phyloP scores from a whole-genome alignment of 2,113 vertebrate species.

The Chloropsis cyanopogon region DNA sequence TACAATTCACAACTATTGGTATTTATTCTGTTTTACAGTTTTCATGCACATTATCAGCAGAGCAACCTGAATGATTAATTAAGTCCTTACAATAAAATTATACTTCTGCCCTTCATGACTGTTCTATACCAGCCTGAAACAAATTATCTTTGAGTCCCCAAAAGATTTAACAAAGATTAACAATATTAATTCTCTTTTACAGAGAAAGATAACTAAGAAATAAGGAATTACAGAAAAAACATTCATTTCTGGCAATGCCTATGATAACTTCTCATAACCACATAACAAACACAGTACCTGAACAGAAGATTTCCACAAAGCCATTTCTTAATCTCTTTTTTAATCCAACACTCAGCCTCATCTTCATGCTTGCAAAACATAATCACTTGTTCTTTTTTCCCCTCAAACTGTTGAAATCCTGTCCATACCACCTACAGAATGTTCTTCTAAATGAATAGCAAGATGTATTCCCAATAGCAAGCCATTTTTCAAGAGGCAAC shows the following conservation, averaged over 20 bases:
- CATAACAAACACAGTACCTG: slow-evolving; percentile 4
- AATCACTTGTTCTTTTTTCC: slow-evolving; percentile 16
- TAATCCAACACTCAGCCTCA: slow-evolving; percentile 56
- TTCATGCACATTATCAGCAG: background rate
- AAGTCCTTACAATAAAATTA: background rate
- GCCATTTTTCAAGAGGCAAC: slow-evolving; percentile 48
- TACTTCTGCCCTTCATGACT: background rate
- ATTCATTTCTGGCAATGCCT: background rate
- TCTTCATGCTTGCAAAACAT: slow-evolving; percentile 56
- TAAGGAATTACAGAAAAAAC: background rate
- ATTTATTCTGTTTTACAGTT: background rate
- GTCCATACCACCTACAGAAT: background rate
- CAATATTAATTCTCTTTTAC: background rate
- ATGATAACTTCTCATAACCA: background rate
- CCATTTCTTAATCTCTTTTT: slow-evolving; percentile 50
- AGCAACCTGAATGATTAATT: background rate
- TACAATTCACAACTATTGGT: background rate
- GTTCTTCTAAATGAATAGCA: slow-evolving; percentile 15
- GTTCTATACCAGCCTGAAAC: background rate
- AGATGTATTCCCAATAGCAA: slow-evolving; percentile 1
- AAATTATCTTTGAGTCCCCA: background rate
- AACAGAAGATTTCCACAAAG: slow-evolving; percentile 39
- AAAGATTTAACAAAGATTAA: background rate
- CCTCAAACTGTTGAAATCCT: background rate
- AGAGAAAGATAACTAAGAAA: background rate